Evolutionary conservation across 2,113 vertebrate species (phyloP).

Genomic region (Leucopsar rothschildi): DNA sequence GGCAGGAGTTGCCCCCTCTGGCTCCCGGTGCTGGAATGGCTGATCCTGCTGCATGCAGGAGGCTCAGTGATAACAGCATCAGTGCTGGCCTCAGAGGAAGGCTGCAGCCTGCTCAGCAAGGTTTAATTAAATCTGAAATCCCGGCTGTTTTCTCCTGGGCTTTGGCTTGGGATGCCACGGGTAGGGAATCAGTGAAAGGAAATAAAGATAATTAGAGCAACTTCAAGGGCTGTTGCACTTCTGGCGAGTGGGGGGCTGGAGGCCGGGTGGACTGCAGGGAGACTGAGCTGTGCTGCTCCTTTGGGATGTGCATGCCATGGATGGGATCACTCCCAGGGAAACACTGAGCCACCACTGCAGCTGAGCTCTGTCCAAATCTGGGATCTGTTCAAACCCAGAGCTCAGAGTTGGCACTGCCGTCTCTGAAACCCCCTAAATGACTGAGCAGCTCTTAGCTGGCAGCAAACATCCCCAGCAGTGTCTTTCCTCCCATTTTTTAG

Average conservation of each 20-base stretch:
- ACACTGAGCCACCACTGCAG: not conserved
- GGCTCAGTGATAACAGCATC: not conserved
- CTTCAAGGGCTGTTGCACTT: not conserved
- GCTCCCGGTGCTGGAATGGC: not conserved
- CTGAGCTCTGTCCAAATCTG: not conserved
- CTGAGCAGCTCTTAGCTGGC: not conserved
- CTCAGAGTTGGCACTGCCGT: not conserved
- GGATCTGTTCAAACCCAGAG: not conserved
- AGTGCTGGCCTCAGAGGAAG: not conserved
- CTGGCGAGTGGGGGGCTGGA: accelerated
- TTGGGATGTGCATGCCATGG: accelerated
- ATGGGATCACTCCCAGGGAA: not conserved
- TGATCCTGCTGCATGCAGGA: accelerated
- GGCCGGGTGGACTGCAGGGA: not conserved
- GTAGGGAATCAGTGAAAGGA: constrained; percentile 20
- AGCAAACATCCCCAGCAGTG: not conserved
- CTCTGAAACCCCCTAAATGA: not conserved
- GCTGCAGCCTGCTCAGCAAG: not conserved
- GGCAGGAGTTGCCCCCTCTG: not conserved
- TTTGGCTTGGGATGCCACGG: not conserved
- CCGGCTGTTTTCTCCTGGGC: not conserved
- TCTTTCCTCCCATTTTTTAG: not conserved
- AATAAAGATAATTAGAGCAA: constrained; percentile 35
- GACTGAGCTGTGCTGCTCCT: accelerated
- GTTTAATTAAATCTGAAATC: constrained; percentile 49